phyloP scores from a whole-genome alignment of 2,888 invertebrate species.

The Amiota minor region DNA sequence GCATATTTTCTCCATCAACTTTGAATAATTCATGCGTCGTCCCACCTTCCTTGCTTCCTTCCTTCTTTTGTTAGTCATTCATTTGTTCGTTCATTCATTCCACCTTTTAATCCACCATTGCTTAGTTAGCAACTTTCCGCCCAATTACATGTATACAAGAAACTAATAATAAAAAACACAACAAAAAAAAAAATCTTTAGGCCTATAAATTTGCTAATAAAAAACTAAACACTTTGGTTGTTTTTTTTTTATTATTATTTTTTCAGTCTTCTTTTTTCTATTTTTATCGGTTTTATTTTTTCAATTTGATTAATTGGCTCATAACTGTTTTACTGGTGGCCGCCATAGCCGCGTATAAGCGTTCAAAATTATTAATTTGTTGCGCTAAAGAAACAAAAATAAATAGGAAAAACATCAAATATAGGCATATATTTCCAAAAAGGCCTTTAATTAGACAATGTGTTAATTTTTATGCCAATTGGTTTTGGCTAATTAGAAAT shows the following conservation, averaged over 20 bases:
- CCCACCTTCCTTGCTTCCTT: no score
- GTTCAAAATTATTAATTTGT: constrained; percentile 21
- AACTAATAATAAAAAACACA: neutral
- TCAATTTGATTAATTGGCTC: constrained; percentile 21
- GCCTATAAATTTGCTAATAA: constrained; percentile 27
- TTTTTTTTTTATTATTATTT: neutral
- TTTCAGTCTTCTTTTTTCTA: constrained; percentile 5
- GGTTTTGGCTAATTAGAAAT: constrained; percentile 23
- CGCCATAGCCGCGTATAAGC: constrained; percentile 8
- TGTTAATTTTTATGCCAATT: constrained; percentile 20
- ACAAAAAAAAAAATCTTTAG: neutral
- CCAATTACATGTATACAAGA: neutral
- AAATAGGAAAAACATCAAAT: neutral
- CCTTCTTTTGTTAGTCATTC: no score
- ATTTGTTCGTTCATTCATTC: no score
- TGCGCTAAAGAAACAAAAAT: neutral
- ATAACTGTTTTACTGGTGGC: constrained; percentile 1
- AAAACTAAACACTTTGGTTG: neutral
- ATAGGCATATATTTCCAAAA: neutral
- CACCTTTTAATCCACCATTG: neutral
- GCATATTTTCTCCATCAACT: constrained; percentile 17
- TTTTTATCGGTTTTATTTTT: neutral
- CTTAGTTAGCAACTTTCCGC: constrained; percentile 12
- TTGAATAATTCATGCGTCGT: constrained; percentile 8
- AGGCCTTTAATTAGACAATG: constrained; percentile 30